A percentile compares a stretch with the other conserved stretches of the same genome.
Evolutionary conservation across 2,113 vertebrate genomes (phyloP).

Genomic region (Hemiscyllium ocellatum): DNA sequence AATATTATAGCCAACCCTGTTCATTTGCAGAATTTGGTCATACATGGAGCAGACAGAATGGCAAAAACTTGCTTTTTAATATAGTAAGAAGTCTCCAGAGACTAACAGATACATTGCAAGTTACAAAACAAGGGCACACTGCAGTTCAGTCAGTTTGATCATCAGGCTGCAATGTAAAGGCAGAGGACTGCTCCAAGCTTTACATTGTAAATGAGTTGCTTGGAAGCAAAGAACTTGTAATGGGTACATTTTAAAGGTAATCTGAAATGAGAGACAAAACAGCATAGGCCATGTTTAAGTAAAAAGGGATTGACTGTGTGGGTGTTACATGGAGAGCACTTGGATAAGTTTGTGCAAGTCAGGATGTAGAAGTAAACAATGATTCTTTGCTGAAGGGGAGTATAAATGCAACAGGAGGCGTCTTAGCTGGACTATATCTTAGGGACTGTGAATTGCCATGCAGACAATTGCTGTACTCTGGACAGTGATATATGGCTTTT

Average conservation of each 20-base stretch:
- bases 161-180: background rate
- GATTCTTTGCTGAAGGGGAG: constrained; percentile 21
- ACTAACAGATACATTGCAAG: background rate
- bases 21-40: background rate
- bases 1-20: background rate
- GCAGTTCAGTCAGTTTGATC: background rate
- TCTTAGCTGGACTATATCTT: constrained; percentile 10
- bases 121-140: background rate
- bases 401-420: background rate
- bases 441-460: constrained; percentile 13
- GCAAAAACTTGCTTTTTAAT: background rate
- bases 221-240: background rate
- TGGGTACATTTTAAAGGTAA: background rate
- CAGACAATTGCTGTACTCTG: background rate
- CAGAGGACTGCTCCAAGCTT: background rate
- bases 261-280: background rate
- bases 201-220: background rate
- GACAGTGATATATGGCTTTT: background rate
- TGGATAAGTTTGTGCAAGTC: constrained; percentile 26
- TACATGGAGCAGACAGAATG: background rate
- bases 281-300: background rate
- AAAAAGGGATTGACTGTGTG: constrained; percentile 10
- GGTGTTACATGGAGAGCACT: background rate
- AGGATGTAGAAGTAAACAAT: constrained; percentile 33
- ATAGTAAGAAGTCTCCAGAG: background rate